Base-by-base conservation (phyloP, 2,797 vertebrate species). In the Luscinia luscinia region DNA sequence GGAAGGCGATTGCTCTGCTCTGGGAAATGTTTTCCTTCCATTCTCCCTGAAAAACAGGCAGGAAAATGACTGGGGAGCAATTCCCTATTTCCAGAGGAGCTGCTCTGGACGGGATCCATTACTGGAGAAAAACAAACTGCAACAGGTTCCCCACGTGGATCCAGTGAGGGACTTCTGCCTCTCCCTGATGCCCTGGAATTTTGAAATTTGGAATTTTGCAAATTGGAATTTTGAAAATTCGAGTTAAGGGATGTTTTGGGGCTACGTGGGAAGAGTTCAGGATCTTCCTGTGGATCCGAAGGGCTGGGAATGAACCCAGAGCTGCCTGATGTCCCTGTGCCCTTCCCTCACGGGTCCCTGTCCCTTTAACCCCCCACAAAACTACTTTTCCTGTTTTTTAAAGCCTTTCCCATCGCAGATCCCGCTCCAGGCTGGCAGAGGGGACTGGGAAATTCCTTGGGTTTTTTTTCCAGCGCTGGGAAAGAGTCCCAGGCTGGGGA, bases 401-500 rank as follows among this genome's bases (percentile, higher is more conserved):
- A 72, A 67, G 15, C 38, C 32, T 41, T 93, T 79, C 85, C 70
- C 34, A 5, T 40, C 1, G 0, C n/a, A 74, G 1, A 18, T 87
- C 69, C 90, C 13, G 32, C 55, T 74, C 5, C 2, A 15, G 48
- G 43, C 24, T 45, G 82, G 14, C 3, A 7, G 40, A 48, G 10
- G 30, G 57, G 74, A 85, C 48, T 80, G 79, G 86, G 84, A 95
- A 93, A 90, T 72, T 87, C 79, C 74, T 87, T 26, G 30, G 26
- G 24, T 1, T 0, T 1, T 15, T 40, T 91, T 81, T 89, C 40
- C 78, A 3, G 41, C 9, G 0, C 0, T 17, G 54, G 76, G 24
- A 52, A 70, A 2, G 3, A 30, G 67, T 3, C 49, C 41, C 2
- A 1, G 24, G 36, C 19, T 41, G 15, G 84, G 69, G 41, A 28